Conservation (phyloP, 2,797 vertebrate species). For the Ctenopoma kingsleyae region DNA sequence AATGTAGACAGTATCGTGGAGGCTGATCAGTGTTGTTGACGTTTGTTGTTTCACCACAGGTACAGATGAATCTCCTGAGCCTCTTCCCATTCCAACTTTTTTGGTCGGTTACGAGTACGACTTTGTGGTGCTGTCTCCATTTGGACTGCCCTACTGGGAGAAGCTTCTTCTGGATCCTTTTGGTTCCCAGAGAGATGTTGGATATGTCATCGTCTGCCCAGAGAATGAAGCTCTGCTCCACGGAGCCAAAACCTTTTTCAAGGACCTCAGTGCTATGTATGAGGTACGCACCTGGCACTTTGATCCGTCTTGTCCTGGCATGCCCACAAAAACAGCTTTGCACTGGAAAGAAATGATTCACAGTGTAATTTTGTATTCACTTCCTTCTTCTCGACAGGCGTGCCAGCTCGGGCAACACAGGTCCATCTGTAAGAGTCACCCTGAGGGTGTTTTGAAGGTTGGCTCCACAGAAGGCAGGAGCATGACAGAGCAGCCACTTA, state of each 20-base stretch:
- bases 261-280: conserved; percentile 95
- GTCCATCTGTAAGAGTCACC: conserved; percentile 93
- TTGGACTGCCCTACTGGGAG: conserved; percentile 98
- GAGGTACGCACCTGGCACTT: conserved; percentile 85
- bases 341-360: conserved; percentile 17
- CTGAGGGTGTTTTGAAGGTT: conserved; percentile 95
- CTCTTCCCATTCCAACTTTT: conserved; percentile 98
- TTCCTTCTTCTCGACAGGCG: conserved; percentile 80
- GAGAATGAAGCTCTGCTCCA: conserved; percentile 95
- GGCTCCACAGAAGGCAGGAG: conserved; percentile 90
- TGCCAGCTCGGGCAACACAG: conserved; percentile 98
- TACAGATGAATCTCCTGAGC: conserved; percentile 99
- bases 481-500: conserved; percentile 92
- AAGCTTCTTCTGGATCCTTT: conserved; percentile 98
- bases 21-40: neutral
- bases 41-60: conserved; percentile 78
- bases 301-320: conserved; percentile 28
- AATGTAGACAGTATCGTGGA: neutral
- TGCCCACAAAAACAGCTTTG: conserved; percentile 41
- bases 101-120: conserved; percentile 97
- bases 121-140: conserved; percentile 98
- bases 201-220: conserved; percentile 96
- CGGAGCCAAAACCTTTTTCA: conserved; percentile 95
- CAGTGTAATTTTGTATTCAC: neutral
- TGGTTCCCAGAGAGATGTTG: conserved; percentile 96